Evolutionary conservation across 2,888 invertebrate genomes (phyloP).

Genomic region (Coenonympha glycerion): DNA sequence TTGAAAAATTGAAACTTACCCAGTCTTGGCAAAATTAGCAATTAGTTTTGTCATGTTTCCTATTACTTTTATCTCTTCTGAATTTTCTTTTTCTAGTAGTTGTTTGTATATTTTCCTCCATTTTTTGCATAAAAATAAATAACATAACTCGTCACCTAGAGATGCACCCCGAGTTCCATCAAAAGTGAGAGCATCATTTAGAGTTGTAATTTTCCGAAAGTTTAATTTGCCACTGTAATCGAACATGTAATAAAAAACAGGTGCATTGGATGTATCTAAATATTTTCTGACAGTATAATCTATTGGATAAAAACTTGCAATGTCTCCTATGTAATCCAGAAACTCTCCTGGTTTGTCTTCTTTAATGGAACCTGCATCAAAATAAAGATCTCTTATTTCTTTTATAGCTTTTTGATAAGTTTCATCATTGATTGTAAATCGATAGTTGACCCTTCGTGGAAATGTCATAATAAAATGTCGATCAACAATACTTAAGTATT

Average conservation of each 20-base stretch:
- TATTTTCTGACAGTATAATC: constrained; percentile 63
- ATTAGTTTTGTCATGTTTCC: constrained; percentile 65
- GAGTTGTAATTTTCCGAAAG: constrained; percentile 46
- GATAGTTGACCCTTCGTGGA: constrained; percentile 54
- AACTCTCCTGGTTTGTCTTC: constrained; percentile 59
- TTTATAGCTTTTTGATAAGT: constrained; percentile 47
- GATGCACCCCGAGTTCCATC: constrained; percentile 69
- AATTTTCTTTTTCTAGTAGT: constrained; percentile 49
- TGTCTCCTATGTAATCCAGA: constrained; percentile 62
- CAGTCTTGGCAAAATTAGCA: constrained; percentile 72
- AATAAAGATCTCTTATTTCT: constrained; percentile 63
- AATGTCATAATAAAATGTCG: constrained; percentile 61
- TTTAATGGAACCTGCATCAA: constrained; percentile 63
- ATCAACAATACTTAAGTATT: constrained; percentile 60
- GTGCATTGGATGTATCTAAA: constrained; percentile 49
- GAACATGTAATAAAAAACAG: constrained; percentile 69
- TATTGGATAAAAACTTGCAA: constrained; percentile 51
- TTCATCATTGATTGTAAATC: constrained; percentile 50
- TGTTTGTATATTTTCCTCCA: constrained; percentile 53
- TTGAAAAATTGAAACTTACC: constrained; percentile 50
- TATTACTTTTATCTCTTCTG: constrained; percentile 64
- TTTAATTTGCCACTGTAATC: constrained; percentile 69
- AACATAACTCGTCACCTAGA: constrained; percentile 63
- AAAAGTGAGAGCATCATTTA: constrained; percentile 44
- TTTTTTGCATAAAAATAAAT: constrained; percentile 62